phyloP scores from a whole-genome alignment of 2,888 invertebrate species.

The Scelioninae gen. 1 region DNA sequence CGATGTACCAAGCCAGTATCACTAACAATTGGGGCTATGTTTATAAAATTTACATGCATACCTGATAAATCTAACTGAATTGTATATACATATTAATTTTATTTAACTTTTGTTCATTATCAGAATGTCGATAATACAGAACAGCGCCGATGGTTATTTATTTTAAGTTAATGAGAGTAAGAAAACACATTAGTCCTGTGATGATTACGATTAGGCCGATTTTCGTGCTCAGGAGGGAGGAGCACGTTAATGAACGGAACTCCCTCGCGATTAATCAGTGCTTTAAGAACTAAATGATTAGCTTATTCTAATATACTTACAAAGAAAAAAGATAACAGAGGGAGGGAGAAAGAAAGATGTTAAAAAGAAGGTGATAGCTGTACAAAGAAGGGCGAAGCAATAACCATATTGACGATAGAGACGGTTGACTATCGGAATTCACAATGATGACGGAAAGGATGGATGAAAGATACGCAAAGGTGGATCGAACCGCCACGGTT shows the following conservation, averaged over 20 bases:
- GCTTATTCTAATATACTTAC: constrained; percentile 76
- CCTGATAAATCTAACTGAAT: no score
- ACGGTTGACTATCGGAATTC: constrained; percentile 59
- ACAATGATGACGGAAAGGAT: constrained; percentile 49
- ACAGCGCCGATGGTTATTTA: constrained; percentile 78
- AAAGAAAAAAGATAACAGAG: constrained; percentile 37
- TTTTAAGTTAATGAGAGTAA: constrained; percentile 49
- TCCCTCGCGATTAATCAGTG: constrained; percentile 84
- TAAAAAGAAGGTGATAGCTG: constrained; percentile 43
- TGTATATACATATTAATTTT: no score
- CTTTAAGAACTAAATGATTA: constrained; percentile 84
- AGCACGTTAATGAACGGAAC: constrained; percentile 83
- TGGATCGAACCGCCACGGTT: constrained; percentile 78
- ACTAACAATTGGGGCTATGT: no score
- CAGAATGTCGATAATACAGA: constrained; percentile 11
- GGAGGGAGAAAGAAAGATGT: constrained; percentile 54
- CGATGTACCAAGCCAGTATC: no score
- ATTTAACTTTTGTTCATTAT: no score
- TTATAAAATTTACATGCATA: no score
- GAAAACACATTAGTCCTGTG: constrained; percentile 83
- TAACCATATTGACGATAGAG: constrained; percentile 64
- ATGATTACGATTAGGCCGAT: constrained; percentile 82
- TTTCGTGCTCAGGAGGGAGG: constrained; percentile 81
- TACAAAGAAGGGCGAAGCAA: constrained; percentile 68
- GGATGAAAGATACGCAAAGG: constrained; percentile 60